Percentiles rank a stretch among this genome's conserved stretches.
phyloP scores from a whole-genome alignment of 2,113 vertebrate species.

The Pterocles orientalis region DNA sequence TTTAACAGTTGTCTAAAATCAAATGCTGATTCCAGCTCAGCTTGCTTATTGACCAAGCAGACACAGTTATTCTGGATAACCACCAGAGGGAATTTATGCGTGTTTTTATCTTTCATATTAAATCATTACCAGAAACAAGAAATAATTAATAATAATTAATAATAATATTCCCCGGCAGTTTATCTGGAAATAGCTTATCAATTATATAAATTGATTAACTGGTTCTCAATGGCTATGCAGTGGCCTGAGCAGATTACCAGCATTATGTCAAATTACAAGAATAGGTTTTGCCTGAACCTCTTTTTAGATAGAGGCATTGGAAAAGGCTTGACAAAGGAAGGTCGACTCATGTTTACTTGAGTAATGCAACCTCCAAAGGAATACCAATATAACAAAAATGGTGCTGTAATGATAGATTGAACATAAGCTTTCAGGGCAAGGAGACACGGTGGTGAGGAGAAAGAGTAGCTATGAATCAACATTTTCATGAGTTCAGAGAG shows the following conservation, averaged over 20 bases:
- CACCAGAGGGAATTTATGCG: background rate
- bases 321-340: background rate
- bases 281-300: background rate
- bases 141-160: no score
- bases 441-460: background rate
- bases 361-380: background rate
- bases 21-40: background rate
- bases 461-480: background rate
- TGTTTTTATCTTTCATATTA: background rate
- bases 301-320: background rate
- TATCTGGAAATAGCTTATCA: background rate
- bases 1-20: conserved; percentile 2
- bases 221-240: background rate
- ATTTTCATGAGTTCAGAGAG: background rate
- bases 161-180: background rate
- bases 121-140: background rate
- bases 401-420: background rate
- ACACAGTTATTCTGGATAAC: background rate
- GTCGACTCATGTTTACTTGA: background rate
- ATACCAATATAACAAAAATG: background rate
- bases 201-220: background rate
- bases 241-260: no score
- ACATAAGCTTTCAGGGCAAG: background rate
- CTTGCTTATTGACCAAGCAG: background rate
- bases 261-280: background rate